phyloP scores from a whole-genome alignment of 1,140 invertebrate species.

The Drosophila watanabei region DNA sequence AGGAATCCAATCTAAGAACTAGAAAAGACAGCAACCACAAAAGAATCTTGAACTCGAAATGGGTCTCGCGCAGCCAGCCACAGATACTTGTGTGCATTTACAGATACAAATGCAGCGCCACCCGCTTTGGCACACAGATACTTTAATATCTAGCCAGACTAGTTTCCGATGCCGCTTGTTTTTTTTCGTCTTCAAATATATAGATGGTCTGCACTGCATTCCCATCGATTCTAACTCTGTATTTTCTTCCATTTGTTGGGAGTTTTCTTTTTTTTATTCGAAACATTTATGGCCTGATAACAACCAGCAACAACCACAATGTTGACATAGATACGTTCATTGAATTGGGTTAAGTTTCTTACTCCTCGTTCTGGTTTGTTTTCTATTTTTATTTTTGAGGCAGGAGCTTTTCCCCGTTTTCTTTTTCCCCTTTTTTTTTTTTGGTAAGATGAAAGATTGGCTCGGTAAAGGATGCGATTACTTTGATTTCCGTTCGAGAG shows the following conservation, averaged over 20 bases:
- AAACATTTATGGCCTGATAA: conserved; percentile 57
- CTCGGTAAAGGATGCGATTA: conserved; percentile 35
- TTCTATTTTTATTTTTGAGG: conserved; percentile 24
- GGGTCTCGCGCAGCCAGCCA: conserved; percentile 42
- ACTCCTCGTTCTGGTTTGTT: conserved; percentile 2
- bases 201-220: conserved; percentile 41
- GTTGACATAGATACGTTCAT: conserved; percentile 51
- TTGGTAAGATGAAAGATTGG: conserved; percentile 22
- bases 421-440: neutral
- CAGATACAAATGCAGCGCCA: conserved; percentile 30
- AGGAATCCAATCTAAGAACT: conserved; percentile 10
- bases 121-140: conserved; percentile 43
- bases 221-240: conserved; percentile 19
- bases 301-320: conserved; percentile 21
- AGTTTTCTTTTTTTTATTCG: conserved; percentile 33
- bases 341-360: conserved; percentile 55
- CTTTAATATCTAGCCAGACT: conserved; percentile 59
- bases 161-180: conserved; percentile 54
- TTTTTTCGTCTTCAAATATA: conserved; percentile 33
- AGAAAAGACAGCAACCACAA: conserved; percentile 37
- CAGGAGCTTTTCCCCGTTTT: conserved; percentile 10
- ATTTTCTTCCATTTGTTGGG: neutral
- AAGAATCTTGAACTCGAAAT: conserved; percentile 70
- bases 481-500: conserved; percentile 22
- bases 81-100: conserved; percentile 31